Base-by-base conservation (phyloP, 2,888 invertebrate genomes). In the Idaea dimidiata region DNA sequence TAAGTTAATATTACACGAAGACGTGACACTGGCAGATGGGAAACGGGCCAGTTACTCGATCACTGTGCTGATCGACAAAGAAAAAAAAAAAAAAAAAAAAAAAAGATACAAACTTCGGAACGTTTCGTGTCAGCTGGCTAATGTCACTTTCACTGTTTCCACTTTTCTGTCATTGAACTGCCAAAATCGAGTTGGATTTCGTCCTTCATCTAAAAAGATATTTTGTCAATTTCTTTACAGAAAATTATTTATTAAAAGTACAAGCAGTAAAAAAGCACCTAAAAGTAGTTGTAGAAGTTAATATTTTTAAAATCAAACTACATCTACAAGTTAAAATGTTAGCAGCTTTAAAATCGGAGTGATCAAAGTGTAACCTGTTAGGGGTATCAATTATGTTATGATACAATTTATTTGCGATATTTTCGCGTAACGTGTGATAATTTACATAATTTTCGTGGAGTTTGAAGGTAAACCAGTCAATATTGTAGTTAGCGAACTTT, bases 361-460 rank as follows among this genome's bases (percentile, higher is more conserved):
- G 43, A 43, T 8, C 7, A 43, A 14, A 14, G 10, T 10, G 54
- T 69, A 62, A 67, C 66, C 67, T 63, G 67, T 67, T 14, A 65
- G 65, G 65, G 58, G 60, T 63, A 58, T 59, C 43, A 59, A 69
- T 59, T 69, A 63, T 67, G 66, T 31, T 63, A 71, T 73, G 66
- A 71, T 69, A 69, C 61, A 63, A 65, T 65, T 24, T 71, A 67
- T 61, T 58, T 66, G 59, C 43, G 61, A 65, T 66, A 57, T 65
- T 65, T 61, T 67, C 67, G 66, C 67, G 60, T 67, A 64, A 67
- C 76, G 77, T 78, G 79, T 80, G 79, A 79, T 79, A 79, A 75
- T 83, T 83, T 82, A 80, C 76, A 77, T 83, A 83, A 82, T 80
- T 79, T 71, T 67, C 66, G 72, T 70, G 60, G 67, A 63, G 60